Evolutionary conservation across 2,113 vertebrate species (phyloP).

Genomic region (Axis porcinus): DNA sequence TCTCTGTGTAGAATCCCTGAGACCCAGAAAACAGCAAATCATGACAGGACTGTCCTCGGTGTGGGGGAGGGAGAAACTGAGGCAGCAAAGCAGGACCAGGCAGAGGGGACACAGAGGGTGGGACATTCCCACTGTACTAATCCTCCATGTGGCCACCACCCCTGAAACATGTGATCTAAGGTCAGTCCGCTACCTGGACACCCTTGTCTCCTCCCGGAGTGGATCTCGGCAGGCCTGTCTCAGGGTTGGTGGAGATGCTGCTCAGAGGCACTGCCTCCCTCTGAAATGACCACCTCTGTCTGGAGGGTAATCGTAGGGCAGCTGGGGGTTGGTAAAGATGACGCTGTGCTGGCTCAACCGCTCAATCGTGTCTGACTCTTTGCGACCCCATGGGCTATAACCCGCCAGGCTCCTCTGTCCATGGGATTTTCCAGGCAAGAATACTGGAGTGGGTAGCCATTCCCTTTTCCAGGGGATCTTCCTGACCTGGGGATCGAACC

Average conservation of each 20-base stretch:
- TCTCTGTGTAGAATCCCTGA: background rate
- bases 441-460: background rate
- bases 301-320: background rate
- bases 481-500: rapidly evolving
- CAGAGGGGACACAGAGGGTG: background rate
- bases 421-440: background rate
- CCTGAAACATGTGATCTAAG: background rate
- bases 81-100: background rate
- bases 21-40: background rate
- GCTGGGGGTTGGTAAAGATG: background rate
- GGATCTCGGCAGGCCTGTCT: background rate
- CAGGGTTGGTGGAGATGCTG: too few relatives aligned
- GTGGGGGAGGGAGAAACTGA: background rate
- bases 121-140: background rate
- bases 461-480: background rate
- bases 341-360: background rate
- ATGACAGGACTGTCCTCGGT: background rate
- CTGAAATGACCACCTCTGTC: background rate
- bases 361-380: background rate
- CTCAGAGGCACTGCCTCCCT: background rate
- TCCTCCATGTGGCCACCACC: background rate
- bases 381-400: background rate
- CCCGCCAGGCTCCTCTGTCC: background rate
- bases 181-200: background rate
- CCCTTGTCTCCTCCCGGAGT: background rate